These are phyloP conservation scores for Sibirionetta formosa DNA, from an alignment of 2,797 vertebrate species.

Conservation along the genomic window DNA sequence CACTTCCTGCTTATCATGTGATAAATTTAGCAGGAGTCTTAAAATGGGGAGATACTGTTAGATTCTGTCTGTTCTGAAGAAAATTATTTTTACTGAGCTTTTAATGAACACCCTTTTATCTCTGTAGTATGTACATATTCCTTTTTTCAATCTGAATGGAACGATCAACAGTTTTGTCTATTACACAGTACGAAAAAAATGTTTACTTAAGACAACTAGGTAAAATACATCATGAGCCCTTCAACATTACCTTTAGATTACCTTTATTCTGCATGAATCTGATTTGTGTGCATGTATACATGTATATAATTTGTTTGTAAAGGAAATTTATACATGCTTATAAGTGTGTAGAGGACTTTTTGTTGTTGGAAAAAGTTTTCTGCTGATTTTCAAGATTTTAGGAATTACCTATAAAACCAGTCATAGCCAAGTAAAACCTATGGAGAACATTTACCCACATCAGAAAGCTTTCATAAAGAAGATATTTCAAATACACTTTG, in stretches of 20 bases:
- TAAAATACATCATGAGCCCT: background rate
- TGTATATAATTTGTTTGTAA: background rate
- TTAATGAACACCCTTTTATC: background rate
- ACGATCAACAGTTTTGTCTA: background rate
- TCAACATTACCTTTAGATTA: background rate
- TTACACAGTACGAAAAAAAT: background rate
- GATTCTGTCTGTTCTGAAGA: background rate
- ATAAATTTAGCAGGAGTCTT: background rate
- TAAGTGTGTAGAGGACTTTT: background rate
- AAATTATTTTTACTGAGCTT: background rate
- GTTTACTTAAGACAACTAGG: background rate
- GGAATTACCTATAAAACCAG: background rate
- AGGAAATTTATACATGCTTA: background rate
- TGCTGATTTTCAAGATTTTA: background rate
- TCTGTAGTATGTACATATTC: background rate
- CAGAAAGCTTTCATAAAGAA: background rate
- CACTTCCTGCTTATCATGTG: background rate
- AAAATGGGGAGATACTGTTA: slow-evolving; percentile 23
- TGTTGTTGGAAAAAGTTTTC: background rate
- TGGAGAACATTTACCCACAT: background rate
- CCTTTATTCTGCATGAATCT: background rate
- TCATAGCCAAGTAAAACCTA: background rate
- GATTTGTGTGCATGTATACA: background rate
- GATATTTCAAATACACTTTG: slow-evolving; percentile 23
- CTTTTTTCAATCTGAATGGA: background rate